Percentiles rank a stretch among this genome's conserved stretches.
These are phyloP conservation scores for Odontophorus gujanensis DNA, from an alignment of 2,113 vertebrate species.

Conservation along the genomic window DNA sequence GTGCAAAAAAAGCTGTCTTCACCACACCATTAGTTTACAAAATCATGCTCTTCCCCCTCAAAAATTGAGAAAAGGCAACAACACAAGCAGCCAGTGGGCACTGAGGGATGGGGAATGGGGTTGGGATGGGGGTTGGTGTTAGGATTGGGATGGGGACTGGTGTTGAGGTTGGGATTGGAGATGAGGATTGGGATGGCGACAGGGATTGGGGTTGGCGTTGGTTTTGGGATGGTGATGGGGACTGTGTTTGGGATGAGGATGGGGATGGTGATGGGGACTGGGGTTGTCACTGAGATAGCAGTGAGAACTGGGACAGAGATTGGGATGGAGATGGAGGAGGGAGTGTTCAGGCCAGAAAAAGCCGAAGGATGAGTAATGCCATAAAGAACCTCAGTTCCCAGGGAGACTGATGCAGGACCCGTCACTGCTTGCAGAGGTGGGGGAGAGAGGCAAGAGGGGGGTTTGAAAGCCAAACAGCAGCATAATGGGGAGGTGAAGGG, in stretches of 20 bases:
- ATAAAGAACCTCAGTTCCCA: background rate
- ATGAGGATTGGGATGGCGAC: too few relatives aligned
- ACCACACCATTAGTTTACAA: slow-evolving; percentile 47
- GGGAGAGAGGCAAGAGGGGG: background rate
- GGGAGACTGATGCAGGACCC: background rate
- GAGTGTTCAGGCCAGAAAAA: background rate
- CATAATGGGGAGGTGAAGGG: background rate
- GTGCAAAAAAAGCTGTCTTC: slow-evolving; percentile 74
- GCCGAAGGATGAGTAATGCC: background rate
- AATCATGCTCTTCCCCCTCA: background rate
- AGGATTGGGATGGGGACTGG: background rate
- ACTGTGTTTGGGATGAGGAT: too few relatives aligned
- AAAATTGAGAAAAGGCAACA: background rate
- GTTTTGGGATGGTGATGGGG: too few relatives aligned
- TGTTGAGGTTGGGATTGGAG: too few relatives aligned
- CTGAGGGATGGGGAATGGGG: background rate
- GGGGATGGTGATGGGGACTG: background rate
- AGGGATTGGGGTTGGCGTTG: too few relatives aligned
- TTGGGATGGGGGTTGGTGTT: too few relatives aligned
- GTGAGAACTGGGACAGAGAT: background rate
- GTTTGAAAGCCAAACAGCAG: background rate
- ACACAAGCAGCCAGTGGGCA: background rate
- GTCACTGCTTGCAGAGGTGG: accelerated
- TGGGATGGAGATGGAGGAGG: background rate
- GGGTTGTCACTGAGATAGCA: background rate